phyloP scores from a whole-genome alignment of 1,140 invertebrate genomes.

The Mizuhopecten yessoensis region DNA sequence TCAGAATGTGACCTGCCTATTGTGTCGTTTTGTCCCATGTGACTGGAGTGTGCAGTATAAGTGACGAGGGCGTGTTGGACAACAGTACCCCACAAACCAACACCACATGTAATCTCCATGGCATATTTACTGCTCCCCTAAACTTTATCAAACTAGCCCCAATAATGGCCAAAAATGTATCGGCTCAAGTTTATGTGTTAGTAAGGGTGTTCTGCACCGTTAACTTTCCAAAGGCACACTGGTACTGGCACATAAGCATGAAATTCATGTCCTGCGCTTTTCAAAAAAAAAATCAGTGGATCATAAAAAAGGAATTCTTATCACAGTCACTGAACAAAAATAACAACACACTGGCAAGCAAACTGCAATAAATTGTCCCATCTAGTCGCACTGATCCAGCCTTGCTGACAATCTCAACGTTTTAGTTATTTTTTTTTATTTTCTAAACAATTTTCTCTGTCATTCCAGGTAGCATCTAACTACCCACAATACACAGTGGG shows the following conservation, averaged over 20 bases:
- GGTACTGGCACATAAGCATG: slow-evolving; percentile 48
- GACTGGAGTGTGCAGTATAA: background rate
- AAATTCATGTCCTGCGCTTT: slow-evolving; percentile 52
- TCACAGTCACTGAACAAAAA: slow-evolving; percentile 17
- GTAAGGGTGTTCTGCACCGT: background rate
- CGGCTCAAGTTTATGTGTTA: slow-evolving; percentile 26
- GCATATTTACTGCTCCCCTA: background rate
- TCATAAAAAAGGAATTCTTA: slow-evolving; percentile 34
- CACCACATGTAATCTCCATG: slow-evolving; percentile 16
- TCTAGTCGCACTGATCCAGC: background rate
- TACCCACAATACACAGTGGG: slow-evolving; percentile 47
- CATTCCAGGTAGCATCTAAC: slow-evolving; percentile 37
- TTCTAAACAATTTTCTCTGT: slow-evolving; percentile 13
- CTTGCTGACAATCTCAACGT: slow-evolving; percentile 10
- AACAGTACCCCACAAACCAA: too few relatives aligned
- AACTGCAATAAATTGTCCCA: slow-evolving; percentile 38
- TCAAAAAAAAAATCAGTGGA: background rate
- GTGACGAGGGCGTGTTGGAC: background rate
- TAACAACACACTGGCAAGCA: background rate
- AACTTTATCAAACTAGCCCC: background rate
- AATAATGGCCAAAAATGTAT: slow-evolving; percentile 35
- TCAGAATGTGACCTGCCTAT: background rate
- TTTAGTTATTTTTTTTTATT: slow-evolving; percentile 38
- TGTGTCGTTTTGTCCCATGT: background rate
- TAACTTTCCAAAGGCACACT: background rate